These are phyloP conservation scores for Potamilus streckersoni DNA, from an alignment of 1,140 invertebrate genomes.

Conservation along the genomic window DNA sequence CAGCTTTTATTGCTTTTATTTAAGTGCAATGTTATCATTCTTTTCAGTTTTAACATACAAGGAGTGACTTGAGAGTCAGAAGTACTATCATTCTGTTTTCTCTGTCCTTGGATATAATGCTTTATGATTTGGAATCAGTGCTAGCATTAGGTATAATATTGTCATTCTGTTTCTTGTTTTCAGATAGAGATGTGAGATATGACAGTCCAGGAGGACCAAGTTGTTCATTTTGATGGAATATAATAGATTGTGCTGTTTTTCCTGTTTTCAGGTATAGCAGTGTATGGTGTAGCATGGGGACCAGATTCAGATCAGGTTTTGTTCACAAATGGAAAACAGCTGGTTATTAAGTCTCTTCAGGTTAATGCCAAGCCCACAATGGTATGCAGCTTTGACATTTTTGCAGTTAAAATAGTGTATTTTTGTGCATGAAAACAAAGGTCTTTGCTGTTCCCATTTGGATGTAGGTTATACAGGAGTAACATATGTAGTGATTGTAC, in stretches of 20 bases:
- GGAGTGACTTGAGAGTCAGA: too few relatives aligned
- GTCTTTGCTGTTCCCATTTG: too few relatives aligned
- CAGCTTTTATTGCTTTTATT: too few relatives aligned
- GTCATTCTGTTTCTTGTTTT: too few relatives aligned
- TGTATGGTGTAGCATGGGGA: conserved; percentile 89
- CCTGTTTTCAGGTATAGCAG: conserved; percentile 72
- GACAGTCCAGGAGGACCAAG: too few relatives aligned
- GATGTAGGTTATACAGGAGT: too few relatives aligned
- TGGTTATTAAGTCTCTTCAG: conserved; percentile 91
- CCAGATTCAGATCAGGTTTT: conserved; percentile 86
- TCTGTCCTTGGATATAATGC: conserved; percentile 72
- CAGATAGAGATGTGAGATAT: too few relatives aligned
- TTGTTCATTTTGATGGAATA: background rate
- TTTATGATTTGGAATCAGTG: conserved; percentile 75
- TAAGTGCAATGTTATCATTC: background rate
- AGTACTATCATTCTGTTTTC: background rate
- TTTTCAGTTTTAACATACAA: too few relatives aligned
- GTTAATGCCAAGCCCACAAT: conserved; percentile 87
- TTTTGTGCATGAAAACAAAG: too few relatives aligned
- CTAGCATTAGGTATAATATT: background rate
- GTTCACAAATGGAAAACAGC: conserved; percentile 84
- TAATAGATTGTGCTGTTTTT: background rate
- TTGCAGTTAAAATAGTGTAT: too few relatives aligned
- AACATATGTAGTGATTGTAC: too few relatives aligned
- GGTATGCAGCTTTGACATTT: conserved; percentile 69